A percentile compares a stretch with the other conserved stretches of the same genome.
Conservation (phyloP, 2,113 vertebrate genomes). For the Daboia siamensis region DNA sequence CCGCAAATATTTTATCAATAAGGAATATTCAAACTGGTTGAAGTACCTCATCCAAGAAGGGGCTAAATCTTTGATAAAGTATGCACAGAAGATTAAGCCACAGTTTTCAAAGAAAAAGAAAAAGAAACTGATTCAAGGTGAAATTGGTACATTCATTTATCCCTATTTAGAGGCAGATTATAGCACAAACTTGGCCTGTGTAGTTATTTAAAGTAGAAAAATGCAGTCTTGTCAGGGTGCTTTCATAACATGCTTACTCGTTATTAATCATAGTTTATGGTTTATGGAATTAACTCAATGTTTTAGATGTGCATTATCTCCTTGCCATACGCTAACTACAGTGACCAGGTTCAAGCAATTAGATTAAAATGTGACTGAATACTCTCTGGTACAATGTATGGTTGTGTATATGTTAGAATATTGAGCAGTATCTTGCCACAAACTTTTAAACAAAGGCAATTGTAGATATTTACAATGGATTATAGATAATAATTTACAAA, state of each 20-base stretch:
- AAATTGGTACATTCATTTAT: not conserved
- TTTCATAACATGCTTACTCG: not conserved
- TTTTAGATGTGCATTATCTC: not conserved
- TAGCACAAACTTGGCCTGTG: not conserved
- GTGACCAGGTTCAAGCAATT: not conserved
- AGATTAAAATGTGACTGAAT: not conserved
- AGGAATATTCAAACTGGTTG: constrained; percentile 7
- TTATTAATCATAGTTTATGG: not conserved
- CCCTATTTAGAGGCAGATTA: not conserved
- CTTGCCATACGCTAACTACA: not conserved
- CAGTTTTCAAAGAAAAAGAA: constrained; percentile 5
- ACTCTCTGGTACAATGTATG: not conserved
- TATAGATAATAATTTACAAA: not conserved
- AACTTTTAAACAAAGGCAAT: not conserved
- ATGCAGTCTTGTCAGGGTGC: not conserved
- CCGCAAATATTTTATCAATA: not conserved
- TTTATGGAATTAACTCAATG: not conserved
- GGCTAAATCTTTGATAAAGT: not conserved
- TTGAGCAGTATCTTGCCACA: not conserved
- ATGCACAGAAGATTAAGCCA: not conserved
- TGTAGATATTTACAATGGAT: not conserved
- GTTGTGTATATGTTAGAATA: not conserved
- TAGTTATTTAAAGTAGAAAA: not conserved
- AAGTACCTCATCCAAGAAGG: not conserved
- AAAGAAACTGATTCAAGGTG: not conserved